Evolutionary conservation across 2,888 invertebrate genomes (phyloP), one percentile per base, ranked within the genome.

Genomic region (Ochropleura plecta): DNA sequence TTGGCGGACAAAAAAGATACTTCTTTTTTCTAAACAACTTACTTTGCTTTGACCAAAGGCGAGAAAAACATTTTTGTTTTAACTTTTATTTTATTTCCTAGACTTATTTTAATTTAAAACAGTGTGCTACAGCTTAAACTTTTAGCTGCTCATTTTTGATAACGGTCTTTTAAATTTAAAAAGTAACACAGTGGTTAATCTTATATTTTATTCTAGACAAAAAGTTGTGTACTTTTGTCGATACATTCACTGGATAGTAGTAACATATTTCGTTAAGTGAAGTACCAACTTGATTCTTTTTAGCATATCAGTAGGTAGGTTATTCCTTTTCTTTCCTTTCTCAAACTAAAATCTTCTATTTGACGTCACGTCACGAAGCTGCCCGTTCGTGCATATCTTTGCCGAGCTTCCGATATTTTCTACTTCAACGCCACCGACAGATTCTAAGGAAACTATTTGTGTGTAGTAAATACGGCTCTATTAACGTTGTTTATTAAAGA

Each of bases 391-490:
- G 83, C 86, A 88, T 88, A 80, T 81, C 83, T 80, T 80, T 73
- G 74, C 76, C 78, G 42, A 79, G 62, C 66, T 76, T 70, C 74
- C 69, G 60, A 86, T 84, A 85, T 87, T 85, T 88, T 82, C 82
- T 73, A 73, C 84, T 79, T 79, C 81, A 71, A 70, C 76, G 68
- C 72, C 66, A 71, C 81, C 77, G 71, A 78, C 71, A 73, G 73
- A 77, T 78, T 83, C 69, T 79, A 59, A 66, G 66, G 72, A 70
- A 85, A 80, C 80, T 85, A 86, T 86, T 86, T 88, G 84, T 79
- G 83, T 81, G n/a, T 73, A 84, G 84, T 84, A 87, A 86, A 88
- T 85, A 88, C 83, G 73, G 82, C 79, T 82, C 78, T 83, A 82
- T 83, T 81, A 86, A 63, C 71, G 75, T 73, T 64, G 79, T 89